These are phyloP conservation scores for Thryonomys swinderianus DNA, from an alignment of 2,113 vertebrate species.

Conservation along the genomic window DNA sequence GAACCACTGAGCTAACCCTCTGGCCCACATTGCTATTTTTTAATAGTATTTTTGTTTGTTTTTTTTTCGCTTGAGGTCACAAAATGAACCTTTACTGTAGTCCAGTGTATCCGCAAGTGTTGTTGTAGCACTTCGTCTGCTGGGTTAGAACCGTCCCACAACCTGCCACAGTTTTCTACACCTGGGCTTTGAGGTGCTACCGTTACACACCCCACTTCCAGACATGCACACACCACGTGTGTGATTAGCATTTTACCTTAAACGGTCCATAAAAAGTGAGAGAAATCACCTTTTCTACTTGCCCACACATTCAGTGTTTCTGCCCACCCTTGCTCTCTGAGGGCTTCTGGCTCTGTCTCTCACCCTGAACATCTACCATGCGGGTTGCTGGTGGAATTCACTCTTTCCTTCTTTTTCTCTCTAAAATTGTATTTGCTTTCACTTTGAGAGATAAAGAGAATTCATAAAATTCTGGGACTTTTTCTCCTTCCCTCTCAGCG, in stretches of 20 bases:
- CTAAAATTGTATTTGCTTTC: constrained; percentile 9
- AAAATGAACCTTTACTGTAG: background rate
- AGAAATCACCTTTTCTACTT: background rate
- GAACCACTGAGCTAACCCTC: no score
- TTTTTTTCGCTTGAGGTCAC: background rate
- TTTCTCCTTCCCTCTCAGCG: background rate
- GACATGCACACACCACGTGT: background rate
- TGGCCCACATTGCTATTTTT: background rate
- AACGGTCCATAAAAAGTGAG: background rate
- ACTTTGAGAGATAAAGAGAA: background rate
- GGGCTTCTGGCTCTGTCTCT: no score
- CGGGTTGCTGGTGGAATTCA: background rate
- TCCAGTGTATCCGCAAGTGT: background rate
- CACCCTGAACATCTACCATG: background rate
- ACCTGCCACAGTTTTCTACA: accelerated
- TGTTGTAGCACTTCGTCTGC: background rate
- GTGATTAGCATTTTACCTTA: background rate
- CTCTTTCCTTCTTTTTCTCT: background rate
- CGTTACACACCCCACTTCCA: background rate
- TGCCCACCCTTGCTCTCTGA: background rate
- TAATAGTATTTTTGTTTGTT: background rate
- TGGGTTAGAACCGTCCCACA: background rate
- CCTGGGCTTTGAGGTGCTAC: background rate
- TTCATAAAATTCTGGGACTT: background rate
- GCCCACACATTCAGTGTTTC: background rate